phyloP scores from a whole-genome alignment of 2,888 invertebrate genomes.

The Cephus runcator region DNA sequence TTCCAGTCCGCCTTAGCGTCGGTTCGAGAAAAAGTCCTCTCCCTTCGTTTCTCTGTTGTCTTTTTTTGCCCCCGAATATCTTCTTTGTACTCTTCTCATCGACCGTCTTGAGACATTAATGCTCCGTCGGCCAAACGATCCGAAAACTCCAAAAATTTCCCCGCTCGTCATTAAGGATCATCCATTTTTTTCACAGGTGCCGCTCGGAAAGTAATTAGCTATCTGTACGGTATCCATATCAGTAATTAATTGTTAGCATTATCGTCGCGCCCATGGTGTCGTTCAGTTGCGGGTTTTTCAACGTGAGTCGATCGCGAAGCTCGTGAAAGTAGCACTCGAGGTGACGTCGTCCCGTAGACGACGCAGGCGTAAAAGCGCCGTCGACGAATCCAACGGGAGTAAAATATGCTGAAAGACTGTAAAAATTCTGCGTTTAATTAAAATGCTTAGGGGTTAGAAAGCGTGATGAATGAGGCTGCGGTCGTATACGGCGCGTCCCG shows the following conservation, averaged over 20 bases:
- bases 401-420: conserved; percentile 19
- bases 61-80: background rate
- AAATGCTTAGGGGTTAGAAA: conserved; percentile 64
- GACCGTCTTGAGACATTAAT: background rate
- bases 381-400: background rate
- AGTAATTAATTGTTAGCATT: background rate
- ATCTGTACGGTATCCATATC: background rate
- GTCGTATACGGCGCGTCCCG: conserved; percentile 31
- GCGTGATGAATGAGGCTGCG: conserved; percentile 63
- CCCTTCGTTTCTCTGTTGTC: background rate
- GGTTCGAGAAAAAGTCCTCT: background rate
- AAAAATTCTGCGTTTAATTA: conserved; percentile 61
- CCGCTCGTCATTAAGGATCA: background rate
- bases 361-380: background rate
- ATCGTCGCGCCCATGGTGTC: background rate
- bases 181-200: background rate
- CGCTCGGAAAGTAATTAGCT: background rate
- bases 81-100: background rate
- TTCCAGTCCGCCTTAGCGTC: background rate
- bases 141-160: background rate
- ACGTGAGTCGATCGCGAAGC: background rate
- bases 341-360: background rate
- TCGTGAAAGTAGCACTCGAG: background rate
- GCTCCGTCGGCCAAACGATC: background rate
- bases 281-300: background rate